phyloP scores from a whole-genome alignment of 2,797 vertebrate species.

The Pseudochromis fuscus region DNA sequence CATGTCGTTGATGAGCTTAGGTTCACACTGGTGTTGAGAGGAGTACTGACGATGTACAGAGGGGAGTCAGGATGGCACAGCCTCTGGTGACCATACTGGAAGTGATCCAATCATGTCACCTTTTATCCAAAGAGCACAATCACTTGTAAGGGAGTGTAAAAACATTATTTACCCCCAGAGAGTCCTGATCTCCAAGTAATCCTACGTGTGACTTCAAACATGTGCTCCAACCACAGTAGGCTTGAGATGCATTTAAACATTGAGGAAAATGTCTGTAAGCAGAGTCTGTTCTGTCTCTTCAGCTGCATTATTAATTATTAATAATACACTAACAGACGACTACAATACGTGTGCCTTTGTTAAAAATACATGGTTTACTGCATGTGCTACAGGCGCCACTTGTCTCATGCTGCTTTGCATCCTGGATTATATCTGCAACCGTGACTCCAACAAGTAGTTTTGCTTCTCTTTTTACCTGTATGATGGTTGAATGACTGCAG shows the following conservation, averaged over 20 bases:
- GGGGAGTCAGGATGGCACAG: neutral
- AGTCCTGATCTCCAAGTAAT: too few species aligned
- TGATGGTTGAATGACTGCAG: neutral
- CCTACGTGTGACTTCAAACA: neutral
- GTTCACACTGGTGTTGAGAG: neutral
- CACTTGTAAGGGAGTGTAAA: neutral
- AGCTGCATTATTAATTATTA: neutral
- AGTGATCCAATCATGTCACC: neutral
- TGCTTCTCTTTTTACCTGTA: neutral
- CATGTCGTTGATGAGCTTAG: neutral
- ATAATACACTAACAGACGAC: neutral
- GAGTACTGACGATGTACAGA: neutral
- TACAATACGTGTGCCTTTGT: neutral
- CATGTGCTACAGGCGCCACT: neutral
- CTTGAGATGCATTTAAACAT: neutral
- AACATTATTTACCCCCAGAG: too few species aligned
- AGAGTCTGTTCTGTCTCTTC: neutral
- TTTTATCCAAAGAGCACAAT: neutral
- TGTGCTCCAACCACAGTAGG: neutral
- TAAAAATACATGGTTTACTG: neutral
- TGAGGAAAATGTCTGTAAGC: too few species aligned
- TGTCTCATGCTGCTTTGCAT: neutral
- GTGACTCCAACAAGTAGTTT: neutral
- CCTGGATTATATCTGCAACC: neutral
- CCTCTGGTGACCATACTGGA: neutral